phyloP scores from a whole-genome alignment of 2,797 vertebrate genomes.

The Onychomys arenicola region DNA sequence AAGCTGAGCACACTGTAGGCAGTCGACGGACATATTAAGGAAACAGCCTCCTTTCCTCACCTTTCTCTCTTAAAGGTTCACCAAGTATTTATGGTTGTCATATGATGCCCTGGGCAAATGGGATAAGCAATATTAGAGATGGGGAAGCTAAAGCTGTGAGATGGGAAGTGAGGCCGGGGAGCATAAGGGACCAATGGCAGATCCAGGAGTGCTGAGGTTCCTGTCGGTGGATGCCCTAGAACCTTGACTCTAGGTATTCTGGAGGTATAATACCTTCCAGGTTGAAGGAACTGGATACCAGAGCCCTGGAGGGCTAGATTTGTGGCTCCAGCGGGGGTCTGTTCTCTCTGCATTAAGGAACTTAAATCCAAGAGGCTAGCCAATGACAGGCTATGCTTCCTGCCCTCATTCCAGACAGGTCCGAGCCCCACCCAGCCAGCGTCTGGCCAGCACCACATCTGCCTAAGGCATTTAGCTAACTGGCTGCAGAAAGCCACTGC shows the following conservation, averaged over 20 bases:
- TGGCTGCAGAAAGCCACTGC: constrained; percentile 52
- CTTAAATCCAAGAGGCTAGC: constrained; percentile 24
- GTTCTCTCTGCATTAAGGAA: constrained; percentile 64
- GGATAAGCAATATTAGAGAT: constrained; percentile 26
- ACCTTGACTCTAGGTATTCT: constrained; percentile 45
- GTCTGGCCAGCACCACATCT: constrained; percentile 78
- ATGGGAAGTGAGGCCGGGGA: constrained; percentile 8
- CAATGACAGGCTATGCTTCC: constrained; percentile 34
- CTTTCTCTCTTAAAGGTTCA: constrained; percentile 7
- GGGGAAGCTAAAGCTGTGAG: constrained; percentile 13
- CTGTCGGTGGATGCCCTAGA: neutral
- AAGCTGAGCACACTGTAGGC: neutral
- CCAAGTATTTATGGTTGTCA: constrained; percentile 19
- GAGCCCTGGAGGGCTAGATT: neutral
- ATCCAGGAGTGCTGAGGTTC: neutral
- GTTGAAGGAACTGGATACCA: neutral
- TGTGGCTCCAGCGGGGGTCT: constrained; percentile 20
- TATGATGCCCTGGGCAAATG: constrained; percentile 22
- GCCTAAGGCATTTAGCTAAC: constrained; percentile 77
- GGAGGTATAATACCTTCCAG: constrained; percentile 36
- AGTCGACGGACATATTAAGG: neutral
- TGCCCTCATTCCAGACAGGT: constrained; percentile 75
- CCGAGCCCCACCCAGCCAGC: constrained; percentile 61
- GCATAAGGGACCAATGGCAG: neutral
- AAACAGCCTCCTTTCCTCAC: constrained; percentile 25